Conservation (phyloP, 1,140 invertebrate genomes). For the Papilio aristodemus region DNA sequence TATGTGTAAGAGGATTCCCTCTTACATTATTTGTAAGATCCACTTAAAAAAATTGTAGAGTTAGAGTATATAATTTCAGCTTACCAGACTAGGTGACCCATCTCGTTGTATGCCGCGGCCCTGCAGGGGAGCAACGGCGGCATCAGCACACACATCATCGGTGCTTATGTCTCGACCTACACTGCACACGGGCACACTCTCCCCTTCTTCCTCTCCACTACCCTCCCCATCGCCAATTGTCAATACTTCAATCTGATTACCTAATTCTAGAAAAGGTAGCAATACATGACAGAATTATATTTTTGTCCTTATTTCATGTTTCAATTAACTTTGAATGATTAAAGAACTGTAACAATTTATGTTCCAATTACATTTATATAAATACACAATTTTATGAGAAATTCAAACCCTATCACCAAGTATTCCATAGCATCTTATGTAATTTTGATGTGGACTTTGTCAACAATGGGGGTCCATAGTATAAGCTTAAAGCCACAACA, state of each 20-base stretch:
- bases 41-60: not conserved
- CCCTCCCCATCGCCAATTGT: slow-evolving; percentile 68
- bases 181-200: slow-evolving; percentile 72
- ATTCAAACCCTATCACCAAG: too few relatives aligned
- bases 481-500: too few relatives aligned
- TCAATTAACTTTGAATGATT: too few relatives aligned
- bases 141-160: slow-evolving; percentile 72
- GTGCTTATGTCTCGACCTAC: slow-evolving; percentile 69
- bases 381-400: too few relatives aligned
- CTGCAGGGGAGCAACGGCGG: slow-evolving; percentile 69
- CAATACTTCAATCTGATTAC: slow-evolving; percentile 77
- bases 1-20: too few relatives aligned
- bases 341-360: too few relatives aligned
- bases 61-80: not conserved
- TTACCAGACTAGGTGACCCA: slow-evolving; percentile 60
- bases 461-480: too few relatives aligned
- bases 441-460: too few relatives aligned
- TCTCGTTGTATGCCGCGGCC: slow-evolving; percentile 45
- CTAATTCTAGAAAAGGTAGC: slow-evolving; percentile 73
- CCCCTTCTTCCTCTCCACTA: slow-evolving; percentile 66
- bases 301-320: too few relatives aligned
- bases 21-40: too few relatives aligned
- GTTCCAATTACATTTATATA: too few relatives aligned
- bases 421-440: too few relatives aligned
- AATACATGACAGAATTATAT: not conserved